Evolutionary conservation across 2,113 vertebrate species (phyloP).

Genomic region (Saimiri boliviensis): DNA sequence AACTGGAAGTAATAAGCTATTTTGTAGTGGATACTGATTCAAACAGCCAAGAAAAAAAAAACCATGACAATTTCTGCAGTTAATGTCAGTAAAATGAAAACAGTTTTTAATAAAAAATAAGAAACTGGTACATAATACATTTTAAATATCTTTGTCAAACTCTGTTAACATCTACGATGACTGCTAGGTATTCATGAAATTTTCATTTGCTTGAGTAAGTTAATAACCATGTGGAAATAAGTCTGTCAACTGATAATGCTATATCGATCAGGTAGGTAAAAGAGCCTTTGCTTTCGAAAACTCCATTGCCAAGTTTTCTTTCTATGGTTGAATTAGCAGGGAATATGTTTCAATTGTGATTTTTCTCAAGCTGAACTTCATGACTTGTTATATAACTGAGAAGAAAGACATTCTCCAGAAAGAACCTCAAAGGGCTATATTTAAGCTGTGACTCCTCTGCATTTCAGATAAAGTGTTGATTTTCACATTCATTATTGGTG

Average conservation of each 20-base stretch:
- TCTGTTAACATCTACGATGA: not conserved
- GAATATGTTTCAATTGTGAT: not conserved
- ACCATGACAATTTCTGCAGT: not conserved
- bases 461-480: not conserved
- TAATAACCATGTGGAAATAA: conserved; percentile 9
- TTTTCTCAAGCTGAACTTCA: not conserved
- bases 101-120: conserved; percentile 29
- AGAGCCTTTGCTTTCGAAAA: not conserved
- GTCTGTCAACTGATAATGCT: not conserved
- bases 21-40: conserved; percentile 18
- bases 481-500: not conserved
- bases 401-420: not conserved
- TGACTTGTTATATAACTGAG: not conserved
- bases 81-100: conserved; percentile 41
- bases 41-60: not conserved
- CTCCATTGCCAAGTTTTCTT: not conserved
- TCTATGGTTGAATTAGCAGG: not conserved
- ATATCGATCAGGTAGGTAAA: not conserved
- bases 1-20: conserved; percentile 22
- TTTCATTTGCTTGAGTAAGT: conserved; percentile 48
- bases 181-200: not conserved
- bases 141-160: conserved; percentile 8
- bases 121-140: conserved; percentile 2
- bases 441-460: not conserved
- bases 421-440: not conserved